Percentiles rank a stretch among this genome's conserved stretches.
phyloP scores from a whole-genome alignment of 2,888 invertebrate species.

The Caenorhabditis sulstoni region DNA sequence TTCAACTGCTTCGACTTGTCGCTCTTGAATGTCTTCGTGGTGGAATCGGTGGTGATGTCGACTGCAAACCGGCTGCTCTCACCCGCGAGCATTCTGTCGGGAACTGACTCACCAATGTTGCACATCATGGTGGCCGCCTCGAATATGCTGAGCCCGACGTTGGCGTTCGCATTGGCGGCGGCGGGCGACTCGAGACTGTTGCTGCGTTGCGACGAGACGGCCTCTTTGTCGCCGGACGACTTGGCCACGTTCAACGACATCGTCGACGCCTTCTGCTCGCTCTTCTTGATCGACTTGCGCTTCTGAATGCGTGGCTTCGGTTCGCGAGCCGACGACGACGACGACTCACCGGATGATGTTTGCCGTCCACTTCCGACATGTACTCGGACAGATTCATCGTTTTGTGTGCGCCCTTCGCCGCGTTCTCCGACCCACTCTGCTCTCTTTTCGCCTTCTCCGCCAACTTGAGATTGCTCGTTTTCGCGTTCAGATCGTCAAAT shows the following conservation, averaged over 20 bases:
- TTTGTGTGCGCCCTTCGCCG: conserved; percentile 34
- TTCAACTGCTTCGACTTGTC: conserved; percentile 40
- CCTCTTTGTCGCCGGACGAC: conserved; percentile 13
- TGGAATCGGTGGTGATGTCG: conserved; percentile 53
- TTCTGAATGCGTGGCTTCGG: conserved; percentile 14
- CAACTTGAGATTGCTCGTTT: conserved; percentile 30
- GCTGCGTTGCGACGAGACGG: conserved; percentile 39
- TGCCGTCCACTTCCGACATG: conserved; percentile 46
- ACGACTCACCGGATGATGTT: conserved; percentile 34
- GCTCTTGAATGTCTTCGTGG: conserved; percentile 25
- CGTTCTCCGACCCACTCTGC: conserved; percentile 25
- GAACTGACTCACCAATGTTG: conserved; percentile 32
- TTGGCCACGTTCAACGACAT: conserved; percentile 42
- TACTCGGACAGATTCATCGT: conserved; percentile 50
- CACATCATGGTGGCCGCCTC: conserved; percentile 54
- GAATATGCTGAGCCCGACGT: conserved; percentile 44
- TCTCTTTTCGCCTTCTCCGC: conserved; percentile 37
- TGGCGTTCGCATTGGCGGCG: not conserved
- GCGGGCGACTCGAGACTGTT: conserved; percentile 43
- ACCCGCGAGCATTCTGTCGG: too few species aligned
- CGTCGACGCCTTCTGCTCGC: conserved; percentile 42
- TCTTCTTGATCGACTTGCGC: conserved; percentile 44
- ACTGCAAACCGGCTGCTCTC: not conserved
- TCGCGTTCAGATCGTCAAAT: conserved; percentile 52
- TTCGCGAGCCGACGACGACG: not conserved